These are phyloP conservation scores for Agrilus mali DNA, from an alignment of 2,888 invertebrate species.

Conservation along the genomic window DNA sequence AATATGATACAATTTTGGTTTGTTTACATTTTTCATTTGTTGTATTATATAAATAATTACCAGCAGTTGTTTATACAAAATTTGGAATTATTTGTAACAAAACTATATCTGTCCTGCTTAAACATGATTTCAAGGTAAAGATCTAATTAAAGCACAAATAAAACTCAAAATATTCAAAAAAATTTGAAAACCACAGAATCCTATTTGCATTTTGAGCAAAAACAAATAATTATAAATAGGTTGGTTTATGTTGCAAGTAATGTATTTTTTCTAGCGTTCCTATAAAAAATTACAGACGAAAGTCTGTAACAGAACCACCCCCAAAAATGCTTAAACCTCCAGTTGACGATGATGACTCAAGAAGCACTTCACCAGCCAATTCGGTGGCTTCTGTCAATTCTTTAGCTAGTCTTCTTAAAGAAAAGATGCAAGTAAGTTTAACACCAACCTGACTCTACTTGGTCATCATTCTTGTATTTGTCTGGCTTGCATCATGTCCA, in stretches of 20 bases:
- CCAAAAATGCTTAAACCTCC: slow-evolving; percentile 35
- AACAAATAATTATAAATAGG: no score
- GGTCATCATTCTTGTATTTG: neutral
- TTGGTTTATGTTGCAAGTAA: neutral
- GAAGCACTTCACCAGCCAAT: slow-evolving; percentile 56
- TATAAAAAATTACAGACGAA: slow-evolving; percentile 44
- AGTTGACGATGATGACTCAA: slow-evolving; percentile 41
- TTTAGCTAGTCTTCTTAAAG: slow-evolving; percentile 67
- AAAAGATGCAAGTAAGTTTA: slow-evolving; percentile 60
- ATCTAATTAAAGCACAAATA: no score
- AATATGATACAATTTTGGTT: no score
- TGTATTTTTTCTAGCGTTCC: slow-evolving; percentile 5
- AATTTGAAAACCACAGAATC: no score
- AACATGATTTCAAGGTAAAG: no score
- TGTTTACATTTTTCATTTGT: no score
- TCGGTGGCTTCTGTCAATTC: slow-evolving; percentile 79
- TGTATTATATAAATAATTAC: no score
- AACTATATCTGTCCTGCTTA: no score
- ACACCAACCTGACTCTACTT: neutral
- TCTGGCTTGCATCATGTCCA: neutral
- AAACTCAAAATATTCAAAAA: no score
- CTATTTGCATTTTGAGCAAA: no score
- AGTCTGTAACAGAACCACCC: slow-evolving; percentile 47
- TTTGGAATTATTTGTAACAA: no score
- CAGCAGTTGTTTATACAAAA: no score